Conservation (phyloP, 2,113 vertebrate species). For the Petaurus breviceps region DNA sequence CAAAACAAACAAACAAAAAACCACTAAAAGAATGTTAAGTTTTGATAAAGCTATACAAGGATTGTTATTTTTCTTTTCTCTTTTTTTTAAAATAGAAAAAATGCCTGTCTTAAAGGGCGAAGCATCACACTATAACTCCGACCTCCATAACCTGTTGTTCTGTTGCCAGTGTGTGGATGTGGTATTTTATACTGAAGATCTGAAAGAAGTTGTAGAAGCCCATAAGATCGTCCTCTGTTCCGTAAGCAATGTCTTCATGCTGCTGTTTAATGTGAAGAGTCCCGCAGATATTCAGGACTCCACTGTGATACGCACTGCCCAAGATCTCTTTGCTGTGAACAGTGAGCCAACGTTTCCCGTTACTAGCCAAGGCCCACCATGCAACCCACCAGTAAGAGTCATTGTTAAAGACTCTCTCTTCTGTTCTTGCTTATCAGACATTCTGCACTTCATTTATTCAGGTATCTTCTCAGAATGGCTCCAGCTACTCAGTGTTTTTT, state of each 20-base stretch:
- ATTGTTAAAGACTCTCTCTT: slow-evolving; percentile 93
- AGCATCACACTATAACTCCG: slow-evolving; percentile 91
- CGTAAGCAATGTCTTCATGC: slow-evolving; percentile 93
- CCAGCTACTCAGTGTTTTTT: background rate
- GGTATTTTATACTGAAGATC: slow-evolving; percentile 89
- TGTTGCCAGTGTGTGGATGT: slow-evolving; percentile 95
- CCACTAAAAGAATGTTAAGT: background rate
- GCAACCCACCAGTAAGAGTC: slow-evolving; percentile 86
- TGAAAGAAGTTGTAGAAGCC: slow-evolving; percentile 89
- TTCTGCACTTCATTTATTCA: slow-evolving; percentile 97
- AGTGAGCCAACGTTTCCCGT: slow-evolving; percentile 60
- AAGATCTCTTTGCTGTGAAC: slow-evolving; percentile 88
- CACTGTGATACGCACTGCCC: slow-evolving; percentile 81
- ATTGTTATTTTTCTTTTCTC: slow-evolving; percentile 52
- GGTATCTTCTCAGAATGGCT: slow-evolving; percentile 81
- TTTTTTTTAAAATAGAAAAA: slow-evolving; percentile 85
- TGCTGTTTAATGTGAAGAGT: slow-evolving; percentile 90
- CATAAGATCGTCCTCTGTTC: slow-evolving; percentile 95
- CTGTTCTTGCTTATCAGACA: slow-evolving; percentile 92
- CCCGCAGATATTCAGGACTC: slow-evolving; percentile 82
- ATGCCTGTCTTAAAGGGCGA: slow-evolving; percentile 93
- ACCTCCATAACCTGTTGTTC: slow-evolving; percentile 93
- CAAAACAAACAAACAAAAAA: background rate
- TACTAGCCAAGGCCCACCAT: slow-evolving; percentile 71
- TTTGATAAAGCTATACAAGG: background rate